phyloP scores from a whole-genome alignment of 2,888 invertebrate species.

The Hirudinaria manillensis region DNA sequence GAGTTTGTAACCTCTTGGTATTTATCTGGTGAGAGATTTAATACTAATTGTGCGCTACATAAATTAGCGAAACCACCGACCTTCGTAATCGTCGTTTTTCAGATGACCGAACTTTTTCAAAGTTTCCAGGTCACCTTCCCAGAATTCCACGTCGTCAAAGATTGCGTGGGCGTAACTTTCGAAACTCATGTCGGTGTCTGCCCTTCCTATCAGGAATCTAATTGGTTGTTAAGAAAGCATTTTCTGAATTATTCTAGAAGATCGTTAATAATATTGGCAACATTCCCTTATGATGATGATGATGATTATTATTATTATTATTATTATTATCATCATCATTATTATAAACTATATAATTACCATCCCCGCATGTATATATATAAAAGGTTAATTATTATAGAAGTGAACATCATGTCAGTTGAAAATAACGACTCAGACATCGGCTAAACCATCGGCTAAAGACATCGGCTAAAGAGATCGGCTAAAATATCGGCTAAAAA shows the following conservation, averaged over 20 bases:
- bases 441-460: neutral
- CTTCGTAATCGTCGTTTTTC: constrained; percentile 18
- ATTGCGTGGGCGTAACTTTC: constrained; percentile 43
- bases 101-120: constrained; percentile 36
- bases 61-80: neutral
- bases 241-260: neutral
- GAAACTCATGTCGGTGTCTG: constrained; percentile 40
- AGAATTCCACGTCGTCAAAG: constrained; percentile 47
- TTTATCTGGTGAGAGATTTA: too few relatives aligned
- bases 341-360: too few relatives aligned
- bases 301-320: too few relatives aligned
- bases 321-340: neutral
- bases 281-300: too few relatives aligned
- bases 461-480: neutral
- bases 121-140: constrained; percentile 39
- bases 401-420: too few relatives aligned
- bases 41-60: neutral
- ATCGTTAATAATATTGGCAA: too few relatives aligned
- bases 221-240: neutral
- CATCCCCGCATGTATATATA: too few relatives aligned
- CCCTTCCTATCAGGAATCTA: constrained; percentile 35
- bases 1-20: too few relatives aligned
- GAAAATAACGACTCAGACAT: too few relatives aligned
- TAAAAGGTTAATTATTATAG: too few relatives aligned
- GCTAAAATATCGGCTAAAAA: neutral